Evolutionary conservation across 2,113 vertebrate genomes (phyloP), one percentile per base, ranked within the genome.

Genomic region (Elaphurus davidianus): DNA sequence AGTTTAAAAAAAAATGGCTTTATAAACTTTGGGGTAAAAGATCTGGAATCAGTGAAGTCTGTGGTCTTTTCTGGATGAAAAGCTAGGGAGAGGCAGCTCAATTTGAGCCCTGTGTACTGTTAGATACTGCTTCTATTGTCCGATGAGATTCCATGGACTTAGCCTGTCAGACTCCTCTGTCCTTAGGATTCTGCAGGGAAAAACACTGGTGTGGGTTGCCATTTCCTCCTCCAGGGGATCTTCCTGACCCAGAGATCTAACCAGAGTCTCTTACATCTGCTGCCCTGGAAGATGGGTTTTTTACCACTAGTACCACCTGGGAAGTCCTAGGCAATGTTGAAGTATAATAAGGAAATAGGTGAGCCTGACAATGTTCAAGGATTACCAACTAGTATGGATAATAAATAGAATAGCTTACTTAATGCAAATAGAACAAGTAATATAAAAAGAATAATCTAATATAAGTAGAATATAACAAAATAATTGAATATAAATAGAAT

Each of bases 31-130:
- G 30, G 23, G 9, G 10, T 23, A 57, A 85, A 87, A n/a, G 4
- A 47, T 5, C 7, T 92, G 2, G 64, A 76, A 23, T 84, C 25
- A 57, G 5, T 82, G 33, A 62, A 0, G 59, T n/a, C 36, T 28
- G 16, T 40, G 3, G 3, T 11, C 11, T 28, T 86, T 74, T 76
- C 16, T 36, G 7, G 52, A 64, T 52, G 82, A 25, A 87, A 55
- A 36, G 30, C 1, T 3, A 36, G 6, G 1, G 17, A 40, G 25
- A 1, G 23, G 0, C 3, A 50, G 23, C 3, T 19, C 7, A 76
- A 0, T 84, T 74, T 79, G 64, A 91, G 43, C 23, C 36, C 10
- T 40, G 2, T 12, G 67, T 12, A 2, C n/a, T n/a, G n/a, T n/a
- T n/a, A n/a, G n/a, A n/a, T n/a, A n/a, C n/a, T n/a, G 36, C 12